Evolutionary conservation across 2,113 vertebrate species (phyloP).

Genomic region (Gila orcuttii): DNA sequence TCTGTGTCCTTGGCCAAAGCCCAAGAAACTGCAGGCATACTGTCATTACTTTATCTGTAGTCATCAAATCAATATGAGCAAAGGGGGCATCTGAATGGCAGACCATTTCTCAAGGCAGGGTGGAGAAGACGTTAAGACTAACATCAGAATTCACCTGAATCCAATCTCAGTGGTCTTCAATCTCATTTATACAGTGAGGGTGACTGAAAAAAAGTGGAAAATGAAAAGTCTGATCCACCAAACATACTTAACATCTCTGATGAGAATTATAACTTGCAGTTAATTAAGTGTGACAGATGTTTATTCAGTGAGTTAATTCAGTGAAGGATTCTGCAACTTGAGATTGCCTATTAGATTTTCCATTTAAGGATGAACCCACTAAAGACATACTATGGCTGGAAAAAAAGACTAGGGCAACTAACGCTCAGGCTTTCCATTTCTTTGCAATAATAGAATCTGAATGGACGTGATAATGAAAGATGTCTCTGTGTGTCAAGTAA

Average conservation of each 20-base stretch:
- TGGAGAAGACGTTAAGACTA: slow-evolving; percentile 46
- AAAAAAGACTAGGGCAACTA: not conserved
- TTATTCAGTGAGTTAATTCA: not conserved
- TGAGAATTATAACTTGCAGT: not conserved
- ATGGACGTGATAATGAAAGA: not conserved
- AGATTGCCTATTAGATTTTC: slow-evolving; percentile 58
- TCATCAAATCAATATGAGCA: slow-evolving; percentile 65
- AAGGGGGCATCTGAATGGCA: slow-evolving; percentile 52
- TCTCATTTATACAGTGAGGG: slow-evolving; percentile 29
- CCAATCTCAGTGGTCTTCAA: slow-evolving; percentile 52
- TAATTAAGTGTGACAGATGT: not conserved
- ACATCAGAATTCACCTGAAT: slow-evolving; percentile 49
- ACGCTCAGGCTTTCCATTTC: slow-evolving; percentile 12
- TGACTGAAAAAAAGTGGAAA: not conserved
- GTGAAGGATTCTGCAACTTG: not conserved
- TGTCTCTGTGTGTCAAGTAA: not conserved
- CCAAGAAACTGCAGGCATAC: slow-evolving; percentile 53
- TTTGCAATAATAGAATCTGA: not conserved
- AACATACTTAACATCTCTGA: not conserved
- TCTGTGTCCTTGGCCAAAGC: slow-evolving; percentile 61
- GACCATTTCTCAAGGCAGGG: slow-evolving; percentile 49
- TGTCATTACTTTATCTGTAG: slow-evolving; percentile 61
- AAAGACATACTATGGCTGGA: slow-evolving; percentile 46
- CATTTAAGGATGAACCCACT: slow-evolving; percentile 56
- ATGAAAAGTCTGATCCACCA: not conserved